Evolutionary conservation across 2,888 invertebrate species (phyloP).

Genomic region (Pandemis corylana): DNA sequence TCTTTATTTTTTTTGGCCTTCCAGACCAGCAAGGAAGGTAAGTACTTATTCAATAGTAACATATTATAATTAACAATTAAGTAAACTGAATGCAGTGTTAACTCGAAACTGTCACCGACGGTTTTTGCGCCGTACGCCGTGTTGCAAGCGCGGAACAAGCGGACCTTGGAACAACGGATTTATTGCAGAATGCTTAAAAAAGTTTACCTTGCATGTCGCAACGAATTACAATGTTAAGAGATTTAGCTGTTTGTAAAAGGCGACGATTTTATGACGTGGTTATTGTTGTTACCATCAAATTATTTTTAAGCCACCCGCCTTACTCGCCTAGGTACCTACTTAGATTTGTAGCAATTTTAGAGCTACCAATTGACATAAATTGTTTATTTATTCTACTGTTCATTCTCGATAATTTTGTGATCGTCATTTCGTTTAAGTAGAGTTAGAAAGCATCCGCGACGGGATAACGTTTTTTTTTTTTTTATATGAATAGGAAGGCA

Average conservation of each 20-base stretch:
- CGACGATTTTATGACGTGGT: not conserved
- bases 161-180: constrained; percentile 11
- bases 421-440: too few relatives aligned
- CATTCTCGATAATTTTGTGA: too few relatives aligned
- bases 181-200: constrained; percentile 17
- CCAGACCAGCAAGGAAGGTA: too few relatives aligned
- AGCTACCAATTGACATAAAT: too few relatives aligned
- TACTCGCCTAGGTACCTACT: too few relatives aligned
- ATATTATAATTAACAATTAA: not conserved
- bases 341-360: too few relatives aligned
- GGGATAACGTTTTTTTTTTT: too few relatives aligned
- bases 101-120: not conserved
- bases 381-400: too few relatives aligned
- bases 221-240: not conserved
- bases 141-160: constrained; percentile 13
- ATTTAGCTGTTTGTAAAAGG: not conserved
- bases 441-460: too few relatives aligned
- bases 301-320: too few relatives aligned
- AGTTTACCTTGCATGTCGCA: not conserved
- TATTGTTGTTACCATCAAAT: not conserved
- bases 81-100: not conserved
- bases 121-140: not conserved
- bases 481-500: too few relatives aligned
- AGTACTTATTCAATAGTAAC: too few relatives aligned
- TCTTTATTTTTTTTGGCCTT: not conserved